Base-by-base conservation (phyloP, 2,888 invertebrate genomes). In the Autographa gamma region DNA sequence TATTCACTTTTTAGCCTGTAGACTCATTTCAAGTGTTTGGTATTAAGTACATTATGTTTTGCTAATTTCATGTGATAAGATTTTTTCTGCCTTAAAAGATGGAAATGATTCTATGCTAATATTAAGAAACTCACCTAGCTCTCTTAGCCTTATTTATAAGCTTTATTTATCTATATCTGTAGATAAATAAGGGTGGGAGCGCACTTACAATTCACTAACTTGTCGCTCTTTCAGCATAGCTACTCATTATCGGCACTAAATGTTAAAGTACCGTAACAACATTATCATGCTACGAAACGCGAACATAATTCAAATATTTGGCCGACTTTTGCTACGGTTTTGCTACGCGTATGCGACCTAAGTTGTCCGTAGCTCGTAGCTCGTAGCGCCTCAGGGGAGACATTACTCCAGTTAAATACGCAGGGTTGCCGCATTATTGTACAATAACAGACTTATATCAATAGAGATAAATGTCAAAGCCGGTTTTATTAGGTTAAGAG, bases 251-350 rank as follows among this genome's bases (percentile, higher is more conserved):
- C 48, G n/a, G n/a, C n/a, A 48, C 48, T 48, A 48, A 48, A 48
- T 48, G 48, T 48, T 48, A 48, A 48, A n/a, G 48, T 48, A 7
- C n/a, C 48, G n/a, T 48, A 56, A 19, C 54, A 56, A 19, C 54
- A 56, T 56, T 25, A 84, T 88, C 54, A 25, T 5, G 54, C 54
- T 56, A 25, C 54, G 48, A 48, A 48, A 48, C 7, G 48, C 48
- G 19, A 56, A 56, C 54, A 56, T 72, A 65, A 56, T 25, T 56
- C 54, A 56, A 56, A 56, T 56, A 56, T 56, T 56, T 56, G 19
- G 54, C 54, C 54, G 54, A 19, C 19, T 56, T 56, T 56, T 56
- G 54, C 54, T 25, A 19, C 25, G 54, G 25, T 56, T 56, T 56
- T 56, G 54, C 54, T 25, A 19, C 25, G 54, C 54, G 54, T 56